Percentiles rank a stretch among this genome's conserved stretches.
phyloP scores from a whole-genome alignment of 2,888 invertebrate species.

The Pandemis corylana region DNA sequence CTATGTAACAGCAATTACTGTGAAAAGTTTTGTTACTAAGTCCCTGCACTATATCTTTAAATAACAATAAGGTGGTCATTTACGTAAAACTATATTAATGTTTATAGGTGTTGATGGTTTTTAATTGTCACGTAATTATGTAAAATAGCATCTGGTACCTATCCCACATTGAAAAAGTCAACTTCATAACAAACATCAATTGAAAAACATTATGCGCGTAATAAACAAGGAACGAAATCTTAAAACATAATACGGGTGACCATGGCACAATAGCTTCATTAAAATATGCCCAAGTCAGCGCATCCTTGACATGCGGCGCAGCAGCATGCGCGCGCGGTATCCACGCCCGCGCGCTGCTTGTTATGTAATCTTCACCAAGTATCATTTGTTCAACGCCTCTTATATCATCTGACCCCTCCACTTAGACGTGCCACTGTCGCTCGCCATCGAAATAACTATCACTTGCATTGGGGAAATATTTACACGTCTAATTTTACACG shows the following conservation, averaged over 20 bases:
- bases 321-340: constrained; percentile 55
- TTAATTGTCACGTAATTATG: neutral
- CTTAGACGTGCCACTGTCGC: constrained; percentile 35
- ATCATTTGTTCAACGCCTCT: constrained; percentile 52
- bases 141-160: neutral
- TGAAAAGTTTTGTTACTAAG: neutral
- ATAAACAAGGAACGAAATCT: constrained; percentile 42
- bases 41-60: neutral
- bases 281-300: constrained; percentile 62
- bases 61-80: neutral
- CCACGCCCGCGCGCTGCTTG: constrained; percentile 52
- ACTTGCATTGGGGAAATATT: constrained; percentile 26
- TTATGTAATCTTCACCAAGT: constrained; percentile 71
- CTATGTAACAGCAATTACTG: neutral
- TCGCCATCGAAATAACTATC: constrained; percentile 38
- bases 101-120: neutral
- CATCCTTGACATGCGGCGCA: constrained; percentile 76
- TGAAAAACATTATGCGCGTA: constrained; percentile 21
- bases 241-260: constrained; percentile 54
- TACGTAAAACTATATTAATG: neutral
- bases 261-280: constrained; percentile 70
- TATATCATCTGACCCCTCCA: constrained; percentile 58
- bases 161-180: neutral
- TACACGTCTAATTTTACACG: constrained; percentile 30
- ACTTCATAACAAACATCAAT: constrained; percentile 9